Evolutionary conservation across 2,797 vertebrate species (phyloP), one percentile per base, ranked within the genome.

Genomic region (Pristis pectinata): DNA sequence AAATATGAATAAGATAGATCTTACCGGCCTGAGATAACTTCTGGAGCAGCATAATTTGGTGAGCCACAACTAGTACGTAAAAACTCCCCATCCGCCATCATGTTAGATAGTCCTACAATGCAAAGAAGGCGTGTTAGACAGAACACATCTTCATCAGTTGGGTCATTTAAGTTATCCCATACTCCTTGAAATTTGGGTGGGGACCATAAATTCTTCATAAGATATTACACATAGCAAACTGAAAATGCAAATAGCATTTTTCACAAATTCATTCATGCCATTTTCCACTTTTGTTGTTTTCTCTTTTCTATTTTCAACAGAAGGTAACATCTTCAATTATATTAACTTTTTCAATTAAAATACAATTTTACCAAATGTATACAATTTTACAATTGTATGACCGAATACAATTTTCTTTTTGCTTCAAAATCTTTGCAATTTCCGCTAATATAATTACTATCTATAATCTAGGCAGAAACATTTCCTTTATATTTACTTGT

Each of bases 41-140:
- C 99, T 74, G 99, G 99, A 95, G 99, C 99, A 93, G 99, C 99
- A 9, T 99, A 99, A 96, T 99, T 99, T 67, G 99, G 99, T 74
- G 99, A 99, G 9, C 99, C 99, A 95, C 99, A 99, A 96, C 99
- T 99, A n/a, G 99, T 99, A 95, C 99, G 97, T 8, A 99, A 97
- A 96, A 99, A 99, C 96, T 99, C 99, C 0, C 99, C 99, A 94
- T 99, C 99, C 95, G 99, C 99, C 99, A 99, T 99, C 99, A 99
- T 99, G 97, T 99, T 99, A 89, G 99, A 99, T 95, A 99, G 96
- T 19, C 99, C 99, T 99, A 95, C 95, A 64, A 96, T 82, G 80
- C 95, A 95, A 96, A 95, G 53, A 74, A 41, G 13, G 53, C 44
- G 72, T 64, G 53, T 93, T 74, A 49, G 30, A 27, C 13, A 37